Percentiles rank a stretch among this genome's conserved stretches.
Conservation (phyloP, 2,797 vertebrate species). For the Eurystomus glaucurus region DNA sequence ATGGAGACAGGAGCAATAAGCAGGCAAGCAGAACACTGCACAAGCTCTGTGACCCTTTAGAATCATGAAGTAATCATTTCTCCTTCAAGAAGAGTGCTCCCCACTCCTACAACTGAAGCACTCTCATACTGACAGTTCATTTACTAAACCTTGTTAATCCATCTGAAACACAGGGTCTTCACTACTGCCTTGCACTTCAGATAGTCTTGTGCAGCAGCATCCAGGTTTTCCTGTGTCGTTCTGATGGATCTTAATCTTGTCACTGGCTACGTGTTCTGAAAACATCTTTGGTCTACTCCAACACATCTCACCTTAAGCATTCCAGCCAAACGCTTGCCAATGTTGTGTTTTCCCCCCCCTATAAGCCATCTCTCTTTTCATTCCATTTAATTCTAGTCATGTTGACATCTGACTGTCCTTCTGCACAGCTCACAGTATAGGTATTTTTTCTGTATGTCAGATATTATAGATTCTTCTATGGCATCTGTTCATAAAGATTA, state of each 20-base stretch:
- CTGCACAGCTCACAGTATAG: not conserved
- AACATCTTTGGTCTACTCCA: not conserved
- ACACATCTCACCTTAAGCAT: not conserved
- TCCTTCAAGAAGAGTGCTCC: not conserved
- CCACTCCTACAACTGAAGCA: not conserved
- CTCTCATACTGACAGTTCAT: not conserved
- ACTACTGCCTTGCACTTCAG: not conserved
- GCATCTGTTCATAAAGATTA: not conserved
- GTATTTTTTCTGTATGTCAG: not conserved
- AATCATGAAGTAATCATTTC: not conserved
- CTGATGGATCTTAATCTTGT: not conserved
- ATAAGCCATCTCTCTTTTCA: not conserved
- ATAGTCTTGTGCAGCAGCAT: not conserved
- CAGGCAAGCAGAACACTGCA: not conserved
- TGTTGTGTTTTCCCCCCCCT: not conserved
- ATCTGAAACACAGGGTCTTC: not conserved
- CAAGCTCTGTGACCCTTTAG: not conserved
- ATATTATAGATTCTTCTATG: not conserved
- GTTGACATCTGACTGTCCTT: not conserved
- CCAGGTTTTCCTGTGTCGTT: not conserved
- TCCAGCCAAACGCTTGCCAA: not conserved
- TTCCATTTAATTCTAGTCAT: not conserved
- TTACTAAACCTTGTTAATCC: not conserved
- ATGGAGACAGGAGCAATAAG: not conserved
- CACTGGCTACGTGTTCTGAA: not conserved